Percentiles rank a stretch among this genome's conserved stretches.
Evolutionary conservation across 2,888 invertebrate species (phyloP).

Genomic region (Tetragnatha montana): DNA sequence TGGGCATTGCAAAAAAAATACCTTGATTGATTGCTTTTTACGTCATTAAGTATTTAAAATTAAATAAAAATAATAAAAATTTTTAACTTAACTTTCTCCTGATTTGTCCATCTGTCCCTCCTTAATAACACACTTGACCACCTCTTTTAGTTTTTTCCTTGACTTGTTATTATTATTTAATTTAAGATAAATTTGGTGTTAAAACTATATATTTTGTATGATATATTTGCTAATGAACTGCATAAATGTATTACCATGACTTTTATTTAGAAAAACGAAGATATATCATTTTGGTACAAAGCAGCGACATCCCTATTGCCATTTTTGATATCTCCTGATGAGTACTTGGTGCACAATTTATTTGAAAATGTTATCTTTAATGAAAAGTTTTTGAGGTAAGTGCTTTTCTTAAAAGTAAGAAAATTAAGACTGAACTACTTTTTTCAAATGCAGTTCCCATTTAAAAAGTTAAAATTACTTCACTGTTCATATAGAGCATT

Average conservation of each 20-base stretch:
- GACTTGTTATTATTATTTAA: background rate
- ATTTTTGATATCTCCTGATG: conserved; percentile 30
- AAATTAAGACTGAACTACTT: background rate
- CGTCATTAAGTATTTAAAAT: no score
- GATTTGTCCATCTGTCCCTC: no score
- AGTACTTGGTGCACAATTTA: conserved; percentile 43
- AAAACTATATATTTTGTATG: background rate
- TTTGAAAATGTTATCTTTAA: conserved; percentile 57
- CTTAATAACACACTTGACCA: no score
- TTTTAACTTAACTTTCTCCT: no score
- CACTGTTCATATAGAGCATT: no score
- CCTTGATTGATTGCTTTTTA: no score
- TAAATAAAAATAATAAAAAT: no score
- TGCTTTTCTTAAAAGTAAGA: background rate
- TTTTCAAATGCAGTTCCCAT: background rate
- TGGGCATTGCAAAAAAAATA: no score
- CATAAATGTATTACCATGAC: background rate
- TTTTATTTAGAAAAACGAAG: background rate
- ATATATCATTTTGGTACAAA: conserved; percentile 34
- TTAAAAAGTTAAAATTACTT: no score
- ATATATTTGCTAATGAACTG: background rate
- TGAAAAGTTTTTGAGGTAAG: conserved; percentile 35
- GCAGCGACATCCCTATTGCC: conserved; percentile 35
- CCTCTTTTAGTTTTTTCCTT: background rate
- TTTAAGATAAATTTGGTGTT: background rate